A percentile compares a stretch with the other conserved stretches of the same genome.
phyloP scores from a whole-genome alignment of 1,140 invertebrate species.

The Leptopilina clavipes region DNA sequence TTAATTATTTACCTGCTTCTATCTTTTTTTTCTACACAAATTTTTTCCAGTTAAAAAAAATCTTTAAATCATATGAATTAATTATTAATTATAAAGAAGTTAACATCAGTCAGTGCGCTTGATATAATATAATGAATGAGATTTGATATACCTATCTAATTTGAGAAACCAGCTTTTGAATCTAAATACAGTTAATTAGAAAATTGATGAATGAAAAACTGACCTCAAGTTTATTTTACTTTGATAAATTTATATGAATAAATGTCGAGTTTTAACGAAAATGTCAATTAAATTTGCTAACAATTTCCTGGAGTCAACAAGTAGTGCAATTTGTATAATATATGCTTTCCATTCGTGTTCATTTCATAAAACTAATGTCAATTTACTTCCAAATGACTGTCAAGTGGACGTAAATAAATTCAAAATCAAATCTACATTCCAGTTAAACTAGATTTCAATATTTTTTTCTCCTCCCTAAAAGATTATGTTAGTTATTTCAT shows the following conservation, averaged over 20 bases:
- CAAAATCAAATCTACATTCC: neutral
- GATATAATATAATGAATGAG: neutral
- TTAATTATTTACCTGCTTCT: too few relatives aligned
- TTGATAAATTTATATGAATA: neutral
- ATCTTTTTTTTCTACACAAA: too few relatives aligned
- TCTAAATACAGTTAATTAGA: neutral
- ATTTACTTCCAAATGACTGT: constrained; percentile 4
- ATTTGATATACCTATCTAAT: neutral
- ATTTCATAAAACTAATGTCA: neutral
- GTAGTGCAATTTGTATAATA: neutral
- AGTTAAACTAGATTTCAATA: neutral
- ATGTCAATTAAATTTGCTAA: constrained; percentile 14
- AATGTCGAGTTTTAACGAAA: neutral
- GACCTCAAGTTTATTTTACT: neutral
- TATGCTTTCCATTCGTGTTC: neutral
- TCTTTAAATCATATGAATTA: too few relatives aligned
- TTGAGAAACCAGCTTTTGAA: neutral
- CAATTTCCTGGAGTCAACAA: neutral
- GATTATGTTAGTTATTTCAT: too few relatives aligned
- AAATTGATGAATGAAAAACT: constrained; percentile 23
- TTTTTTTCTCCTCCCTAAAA: neutral
- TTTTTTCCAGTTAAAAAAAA: too few relatives aligned
- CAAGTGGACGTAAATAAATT: constrained; percentile 4
- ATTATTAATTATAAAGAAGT: neutral
- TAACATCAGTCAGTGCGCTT: too few relatives aligned